Base-by-base conservation (phyloP, 92 coral and sea anemone genomes). In the Pocillopora grandis region DNA sequence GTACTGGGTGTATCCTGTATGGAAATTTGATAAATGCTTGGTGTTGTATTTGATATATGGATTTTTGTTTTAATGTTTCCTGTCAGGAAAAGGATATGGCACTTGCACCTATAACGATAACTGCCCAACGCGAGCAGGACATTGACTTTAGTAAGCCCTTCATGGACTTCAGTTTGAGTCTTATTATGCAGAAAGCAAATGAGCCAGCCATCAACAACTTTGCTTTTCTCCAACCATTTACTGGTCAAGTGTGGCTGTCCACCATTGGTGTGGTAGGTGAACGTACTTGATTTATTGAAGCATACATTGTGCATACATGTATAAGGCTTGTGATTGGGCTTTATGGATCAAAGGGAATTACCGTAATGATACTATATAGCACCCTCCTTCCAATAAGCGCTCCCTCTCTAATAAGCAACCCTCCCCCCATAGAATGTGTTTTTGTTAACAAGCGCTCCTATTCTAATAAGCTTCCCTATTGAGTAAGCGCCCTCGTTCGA, bases 111-210 rank as follows among this genome's bases (percentile, higher is more conserved):
- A 94, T 97, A 36, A 97, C 99, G 12, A 97, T 97, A 70, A 91
- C 92, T 27, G 93, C 99, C 20, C 85, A 89, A 36, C 95, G 99
- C 18, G 98, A 97, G 83, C 11, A 58, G 59, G 65, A 36, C 18
- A 91, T 97, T 18, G 99, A 97, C 81, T 97, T 97, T 62, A 94
- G 94, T 62, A 97, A 97, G 79, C 99, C 99, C 13, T 97, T 97
- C 81, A 90, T 91, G 94, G 98, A 97, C 33, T 97, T 97, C 73
- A 87, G 92, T 72, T 82, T 92, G 83, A 95, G 98, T 64, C 80
- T 97, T 48, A 97, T 97, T 67, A 90, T 97, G 90, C 91, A 88
- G 76, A 92, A 89, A 63, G 92, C 93, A 18, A 88, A 88, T 7
- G 95, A 92, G 4, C 91, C 94, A 27, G 89, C 83, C 14, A 79